These are phyloP conservation scores for Arenicola marina DNA, from an alignment of 2,888 invertebrate species.

Conservation along the genomic window DNA sequence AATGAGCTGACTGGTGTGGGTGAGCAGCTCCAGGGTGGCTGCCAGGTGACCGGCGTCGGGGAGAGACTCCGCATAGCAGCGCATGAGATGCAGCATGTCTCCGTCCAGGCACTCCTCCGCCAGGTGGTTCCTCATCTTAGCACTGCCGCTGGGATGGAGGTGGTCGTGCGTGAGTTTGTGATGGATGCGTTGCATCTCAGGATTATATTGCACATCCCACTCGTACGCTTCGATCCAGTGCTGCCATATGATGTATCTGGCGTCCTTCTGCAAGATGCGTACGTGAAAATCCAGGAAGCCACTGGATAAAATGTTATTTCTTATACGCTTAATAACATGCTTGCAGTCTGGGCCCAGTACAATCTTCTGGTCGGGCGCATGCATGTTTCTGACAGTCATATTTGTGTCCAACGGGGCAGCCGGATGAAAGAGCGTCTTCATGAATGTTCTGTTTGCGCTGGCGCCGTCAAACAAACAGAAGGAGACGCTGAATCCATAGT, in stretches of 20 bases:
- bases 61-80: too few species aligned
- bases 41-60: too few species aligned
- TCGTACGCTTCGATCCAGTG: not conserved
- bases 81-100: not conserved
- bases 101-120: not conserved
- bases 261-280: not conserved
- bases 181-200: not conserved
- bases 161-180: not conserved
- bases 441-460: not conserved
- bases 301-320: not conserved
- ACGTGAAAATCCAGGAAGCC: not conserved
- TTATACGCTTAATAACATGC: not conserved
- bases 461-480: not conserved
- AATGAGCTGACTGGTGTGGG: too few species aligned
- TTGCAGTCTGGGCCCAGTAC: too few species aligned
- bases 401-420: not conserved
- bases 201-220: not conserved
- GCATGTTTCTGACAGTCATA: not conserved
- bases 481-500: not conserved
- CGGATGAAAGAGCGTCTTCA: not conserved
- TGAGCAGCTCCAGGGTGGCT: too few species aligned
- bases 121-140: slow-evolving; percentile 3
- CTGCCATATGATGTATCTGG: not conserved
- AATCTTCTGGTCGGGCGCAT: too few species aligned
- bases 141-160: not conserved